These are phyloP conservation scores for Drosophila nannoptera DNA, from an alignment of 1,140 invertebrate genomes.

Conservation along the genomic window DNA sequence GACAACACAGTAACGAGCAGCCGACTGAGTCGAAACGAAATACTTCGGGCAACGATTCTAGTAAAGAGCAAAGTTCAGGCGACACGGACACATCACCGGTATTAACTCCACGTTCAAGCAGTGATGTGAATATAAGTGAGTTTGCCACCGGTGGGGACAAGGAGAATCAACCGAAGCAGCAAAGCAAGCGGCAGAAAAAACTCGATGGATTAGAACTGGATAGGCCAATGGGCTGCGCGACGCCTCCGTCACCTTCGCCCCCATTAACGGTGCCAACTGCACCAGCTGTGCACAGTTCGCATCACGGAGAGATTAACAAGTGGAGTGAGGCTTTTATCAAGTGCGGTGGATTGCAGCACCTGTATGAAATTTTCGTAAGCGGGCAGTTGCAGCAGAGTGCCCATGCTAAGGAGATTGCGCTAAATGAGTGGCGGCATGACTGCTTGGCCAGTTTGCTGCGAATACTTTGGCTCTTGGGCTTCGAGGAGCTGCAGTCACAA, in stretches of 20 bases:
- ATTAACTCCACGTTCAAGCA: constrained; percentile 39
- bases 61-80: constrained; percentile 32
- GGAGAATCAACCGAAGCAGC: constrained; percentile 69
- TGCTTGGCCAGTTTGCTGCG: constrained; percentile 91
- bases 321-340: constrained; percentile 91
- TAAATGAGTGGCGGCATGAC: constrained; percentile 96
- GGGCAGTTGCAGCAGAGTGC: constrained; percentile 84
- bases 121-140: constrained; percentile 56
- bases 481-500: constrained; percentile 81
- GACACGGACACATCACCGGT: constrained; percentile 46
- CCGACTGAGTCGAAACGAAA: constrained; percentile 44
- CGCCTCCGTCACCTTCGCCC: constrained; percentile 43
- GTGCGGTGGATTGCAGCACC: constrained; percentile 90
- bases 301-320: constrained; percentile 52
- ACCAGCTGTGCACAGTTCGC: constrained; percentile 13
- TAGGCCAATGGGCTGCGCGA: constrained; percentile 46
- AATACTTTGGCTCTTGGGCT: constrained; percentile 89
- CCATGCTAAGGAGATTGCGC: constrained; percentile 81
- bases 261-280: constrained; percentile 11
- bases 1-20: constrained; percentile 67
- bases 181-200: constrained; percentile 66
- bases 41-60: constrained; percentile 40
- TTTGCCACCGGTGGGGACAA: constrained; percentile 58
- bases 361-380: constrained; percentile 95
- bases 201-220: constrained; percentile 54